Percentiles rank a stretch among this genome's conserved stretches.
Evolutionary conservation across 2,113 vertebrate species (phyloP).

Genomic region (Urocitellus parryii): DNA sequence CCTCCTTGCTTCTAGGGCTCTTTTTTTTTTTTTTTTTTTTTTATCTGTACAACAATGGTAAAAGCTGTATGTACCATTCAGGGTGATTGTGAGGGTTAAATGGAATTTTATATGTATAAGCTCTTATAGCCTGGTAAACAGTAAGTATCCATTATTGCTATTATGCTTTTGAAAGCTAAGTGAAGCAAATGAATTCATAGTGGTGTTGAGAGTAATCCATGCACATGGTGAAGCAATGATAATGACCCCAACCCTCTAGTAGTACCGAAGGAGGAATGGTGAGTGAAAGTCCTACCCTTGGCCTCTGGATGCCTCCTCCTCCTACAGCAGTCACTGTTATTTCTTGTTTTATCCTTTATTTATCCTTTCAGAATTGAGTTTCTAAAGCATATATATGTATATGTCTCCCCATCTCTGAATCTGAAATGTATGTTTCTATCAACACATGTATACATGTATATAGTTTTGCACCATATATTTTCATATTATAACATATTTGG

Average conservation of each 20-base stretch:
- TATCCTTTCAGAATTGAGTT: neutral
- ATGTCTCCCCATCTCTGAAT: neutral
- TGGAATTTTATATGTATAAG: neutral
- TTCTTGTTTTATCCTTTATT: neutral
- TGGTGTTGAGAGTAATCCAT: neutral
- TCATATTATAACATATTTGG: neutral
- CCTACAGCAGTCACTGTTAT: neutral
- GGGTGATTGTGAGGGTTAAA: neutral
- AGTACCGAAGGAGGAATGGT: neutral
- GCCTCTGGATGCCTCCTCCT: neutral
- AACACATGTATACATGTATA: no score
- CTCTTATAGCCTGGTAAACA: neutral
- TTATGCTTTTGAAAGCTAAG: conserved; percentile 6
- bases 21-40: no score
- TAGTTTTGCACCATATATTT: neutral
- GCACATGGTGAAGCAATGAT: neutral
- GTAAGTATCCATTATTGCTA: neutral
- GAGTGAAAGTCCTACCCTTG: neutral
- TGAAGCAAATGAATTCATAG: neutral
- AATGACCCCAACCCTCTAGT: neutral
- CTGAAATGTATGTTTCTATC: neutral
- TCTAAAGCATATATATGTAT: neutral
- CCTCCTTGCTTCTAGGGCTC: neutral
- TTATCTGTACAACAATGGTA: neutral
- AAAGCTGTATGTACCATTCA: neutral